Evolutionary conservation across 2,888 invertebrate genomes (phyloP).

Genomic region (Ophion obscuratus): DNA sequence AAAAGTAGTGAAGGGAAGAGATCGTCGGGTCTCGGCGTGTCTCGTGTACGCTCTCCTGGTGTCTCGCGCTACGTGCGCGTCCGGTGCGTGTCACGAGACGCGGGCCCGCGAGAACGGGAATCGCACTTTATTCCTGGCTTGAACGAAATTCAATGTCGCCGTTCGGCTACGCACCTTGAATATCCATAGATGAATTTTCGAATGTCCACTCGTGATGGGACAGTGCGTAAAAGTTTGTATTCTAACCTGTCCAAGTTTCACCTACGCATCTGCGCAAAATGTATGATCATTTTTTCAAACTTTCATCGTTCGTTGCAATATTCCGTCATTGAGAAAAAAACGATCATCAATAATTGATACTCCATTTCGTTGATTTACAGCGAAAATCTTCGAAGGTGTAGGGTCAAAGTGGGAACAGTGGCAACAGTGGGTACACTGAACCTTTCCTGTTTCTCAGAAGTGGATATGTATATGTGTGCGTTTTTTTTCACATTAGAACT

Average conservation of each 20-base stretch:
- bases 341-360: too few species aligned
- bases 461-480: too few species aligned
- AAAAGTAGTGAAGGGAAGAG: slow-evolving; percentile 57
- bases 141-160: slow-evolving; percentile 70
- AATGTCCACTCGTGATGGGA: slow-evolving; percentile 3
- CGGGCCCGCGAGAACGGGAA: slow-evolving; percentile 39
- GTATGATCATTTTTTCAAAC: too few species aligned
- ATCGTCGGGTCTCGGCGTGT: slow-evolving; percentile 43
- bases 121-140: slow-evolving; percentile 62
- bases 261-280: too few species aligned
- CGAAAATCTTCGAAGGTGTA: too few species aligned
- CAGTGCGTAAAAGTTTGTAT: slow-evolving; percentile 2
- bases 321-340: too few species aligned
- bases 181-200: slow-evolving; percentile 51
- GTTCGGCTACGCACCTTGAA: slow-evolving; percentile 64
- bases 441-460: too few species aligned
- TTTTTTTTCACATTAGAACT: too few species aligned
- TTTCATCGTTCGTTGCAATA: too few species aligned
- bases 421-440: too few species aligned
- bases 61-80: slow-evolving; percentile 63
- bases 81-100: slow-evolving; percentile 47
- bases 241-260: not conserved
- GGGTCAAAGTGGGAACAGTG: too few species aligned
- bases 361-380: too few species aligned
- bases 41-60: slow-evolving; percentile 39